These are phyloP conservation scores for Neopelma chrysocephalum DNA, from an alignment of 2,797 vertebrate species.

Conservation along the genomic window DNA sequence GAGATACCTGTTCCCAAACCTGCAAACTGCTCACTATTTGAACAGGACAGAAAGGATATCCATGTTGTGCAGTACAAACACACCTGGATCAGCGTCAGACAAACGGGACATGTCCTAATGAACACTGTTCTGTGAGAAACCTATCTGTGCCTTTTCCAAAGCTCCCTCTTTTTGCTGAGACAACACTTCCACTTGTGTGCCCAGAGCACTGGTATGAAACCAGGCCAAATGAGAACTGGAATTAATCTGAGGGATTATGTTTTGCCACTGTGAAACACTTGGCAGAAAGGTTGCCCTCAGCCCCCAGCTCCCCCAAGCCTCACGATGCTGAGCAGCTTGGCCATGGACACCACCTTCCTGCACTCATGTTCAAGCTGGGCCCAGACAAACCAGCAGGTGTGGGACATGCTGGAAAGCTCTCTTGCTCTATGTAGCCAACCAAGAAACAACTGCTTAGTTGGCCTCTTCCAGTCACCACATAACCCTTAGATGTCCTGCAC, in stretches of 20 bases:
- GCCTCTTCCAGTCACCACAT: not conserved
- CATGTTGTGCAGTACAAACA: not conserved
- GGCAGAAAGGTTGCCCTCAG: not conserved
- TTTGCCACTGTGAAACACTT: not conserved
- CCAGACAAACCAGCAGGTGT: not conserved
- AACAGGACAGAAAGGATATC: not conserved
- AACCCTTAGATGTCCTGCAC: not conserved
- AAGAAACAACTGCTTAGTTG: constrained; percentile 18
- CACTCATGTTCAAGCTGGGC: not conserved
- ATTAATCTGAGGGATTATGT: not conserved
- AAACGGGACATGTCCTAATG: fast-evolving
- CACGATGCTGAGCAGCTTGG: fast-evolving
- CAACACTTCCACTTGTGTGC: not conserved
- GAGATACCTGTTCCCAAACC: not conserved
- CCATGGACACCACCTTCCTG: not conserved
- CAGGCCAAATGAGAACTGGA: not conserved
- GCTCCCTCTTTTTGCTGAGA: not conserved
- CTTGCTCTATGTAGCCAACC: not conserved
- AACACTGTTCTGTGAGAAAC: not conserved
- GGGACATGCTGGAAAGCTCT: not conserved
- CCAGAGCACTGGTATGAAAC: not conserved
- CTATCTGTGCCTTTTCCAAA: not conserved
- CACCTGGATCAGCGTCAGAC: not conserved
- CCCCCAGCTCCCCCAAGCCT: not conserved
- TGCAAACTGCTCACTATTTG: not conserved